phyloP scores from a whole-genome alignment of 1,140 invertebrate genomes.

The Drosophila tristis region DNA sequence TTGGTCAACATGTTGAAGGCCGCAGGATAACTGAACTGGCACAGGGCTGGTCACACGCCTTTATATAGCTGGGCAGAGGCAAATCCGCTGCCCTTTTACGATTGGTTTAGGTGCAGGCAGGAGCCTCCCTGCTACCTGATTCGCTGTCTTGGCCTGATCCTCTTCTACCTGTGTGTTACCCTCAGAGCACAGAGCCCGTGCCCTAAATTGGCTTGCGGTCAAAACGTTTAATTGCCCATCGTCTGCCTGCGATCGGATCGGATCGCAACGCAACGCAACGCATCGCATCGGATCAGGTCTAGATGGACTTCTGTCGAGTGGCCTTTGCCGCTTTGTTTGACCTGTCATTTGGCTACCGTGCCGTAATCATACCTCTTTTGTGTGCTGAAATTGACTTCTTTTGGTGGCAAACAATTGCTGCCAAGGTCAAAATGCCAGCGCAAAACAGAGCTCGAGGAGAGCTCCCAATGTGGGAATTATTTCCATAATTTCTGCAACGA shows the following conservation, averaged over 20 bases:
- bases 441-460: conserved; percentile 13
- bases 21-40: conserved; percentile 68
- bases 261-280: background rate
- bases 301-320: conserved; percentile 3
- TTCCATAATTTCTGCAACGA: conserved; percentile 14
- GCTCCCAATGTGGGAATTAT: conserved; percentile 27
- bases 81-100: conserved; percentile 19
- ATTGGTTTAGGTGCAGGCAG: conserved; percentile 44
- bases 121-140: conserved; percentile 58
- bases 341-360: conserved; percentile 59
- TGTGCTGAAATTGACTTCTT: conserved; percentile 46
- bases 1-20: conserved; percentile 68
- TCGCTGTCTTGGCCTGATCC: conserved; percentile 41
- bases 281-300: conserved; percentile 2
- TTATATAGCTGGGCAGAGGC: conserved; percentile 54
- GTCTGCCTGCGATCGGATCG: background rate
- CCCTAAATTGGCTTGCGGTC: conserved; percentile 83
- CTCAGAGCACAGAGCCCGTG: conserved; percentile 37
- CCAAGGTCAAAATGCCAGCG: conserved; percentile 65
- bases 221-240: conserved; percentile 77
- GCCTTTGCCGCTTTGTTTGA: conserved; percentile 43
- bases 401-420: conserved; percentile 58
- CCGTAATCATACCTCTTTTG: conserved; percentile 42
- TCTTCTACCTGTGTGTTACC: conserved; percentile 9
- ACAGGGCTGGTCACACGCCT: background rate